Evolutionary conservation across 2,888 invertebrate species (phyloP).

Genomic region (Orchestes rusci): DNA sequence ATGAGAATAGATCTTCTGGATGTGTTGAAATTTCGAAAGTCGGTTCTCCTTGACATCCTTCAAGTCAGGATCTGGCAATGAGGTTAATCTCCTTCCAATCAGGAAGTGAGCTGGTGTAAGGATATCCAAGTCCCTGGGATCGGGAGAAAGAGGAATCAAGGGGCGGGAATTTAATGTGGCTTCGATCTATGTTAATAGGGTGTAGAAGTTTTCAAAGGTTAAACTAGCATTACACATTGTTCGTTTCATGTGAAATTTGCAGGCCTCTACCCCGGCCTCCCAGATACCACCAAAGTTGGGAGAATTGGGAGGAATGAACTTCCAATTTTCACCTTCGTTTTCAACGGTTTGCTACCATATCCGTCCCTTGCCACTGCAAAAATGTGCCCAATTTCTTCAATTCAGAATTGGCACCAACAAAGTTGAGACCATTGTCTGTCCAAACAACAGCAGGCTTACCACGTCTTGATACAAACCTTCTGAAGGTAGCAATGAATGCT

Average conservation of each 20-base stretch:
- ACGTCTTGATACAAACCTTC: constrained; percentile 23
- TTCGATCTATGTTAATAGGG: constrained; percentile 21
- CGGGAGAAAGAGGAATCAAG: constrained; percentile 24
- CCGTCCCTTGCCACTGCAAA: too few species aligned
- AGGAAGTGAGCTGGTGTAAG: constrained; percentile 31
- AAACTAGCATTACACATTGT: constrained; percentile 4
- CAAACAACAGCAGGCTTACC: constrained; percentile 20
- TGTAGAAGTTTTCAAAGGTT: constrained; percentile 12
- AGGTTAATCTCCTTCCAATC: constrained; percentile 25
- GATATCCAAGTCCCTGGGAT: constrained; percentile 26
- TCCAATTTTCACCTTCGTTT: too few species aligned
- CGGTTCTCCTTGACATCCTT: constrained; percentile 13
- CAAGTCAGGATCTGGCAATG: constrained; percentile 20
- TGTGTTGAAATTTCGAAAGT: constrained; percentile 25
- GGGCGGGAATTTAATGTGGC: constrained; percentile 33
- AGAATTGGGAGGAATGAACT: too few species aligned
- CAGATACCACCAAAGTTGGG: too few species aligned
- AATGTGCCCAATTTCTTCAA: too few species aligned
- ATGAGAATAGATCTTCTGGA: constrained; percentile 26
- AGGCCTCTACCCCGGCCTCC: constrained; percentile 30
- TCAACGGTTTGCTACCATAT: too few species aligned
- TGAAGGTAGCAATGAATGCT: constrained; percentile 23
- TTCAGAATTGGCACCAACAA: constrained; percentile 17
- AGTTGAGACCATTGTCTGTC: constrained; percentile 27
- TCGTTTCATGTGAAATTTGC: constrained; percentile 9